These are phyloP conservation scores for Drosophila guanche DNA, from an alignment of 1,140 invertebrate species.

Conservation along the genomic window DNA sequence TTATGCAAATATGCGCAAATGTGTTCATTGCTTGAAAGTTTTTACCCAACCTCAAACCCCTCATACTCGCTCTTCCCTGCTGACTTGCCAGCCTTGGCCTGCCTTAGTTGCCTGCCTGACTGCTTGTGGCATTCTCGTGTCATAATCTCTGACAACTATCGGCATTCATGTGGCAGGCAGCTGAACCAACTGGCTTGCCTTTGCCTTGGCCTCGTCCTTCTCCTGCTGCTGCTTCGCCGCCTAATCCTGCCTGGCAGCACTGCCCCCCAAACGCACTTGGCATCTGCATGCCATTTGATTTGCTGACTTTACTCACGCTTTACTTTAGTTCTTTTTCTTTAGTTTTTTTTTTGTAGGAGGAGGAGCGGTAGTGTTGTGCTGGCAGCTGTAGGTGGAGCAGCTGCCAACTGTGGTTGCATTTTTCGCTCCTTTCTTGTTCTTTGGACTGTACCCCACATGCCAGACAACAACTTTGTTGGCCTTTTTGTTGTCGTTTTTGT, in stretches of 20 bases:
- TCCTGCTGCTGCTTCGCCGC: not conserved
- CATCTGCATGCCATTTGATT: conserved; percentile 65
- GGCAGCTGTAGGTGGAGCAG: conserved; percentile 19
- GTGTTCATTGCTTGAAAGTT: conserved; percentile 78
- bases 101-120: conserved; percentile 5
- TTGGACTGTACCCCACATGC: no score
- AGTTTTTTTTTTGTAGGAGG: not conserved
- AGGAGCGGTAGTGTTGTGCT: no score
- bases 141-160: conserved; percentile 81
- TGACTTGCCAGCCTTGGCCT: not conserved
- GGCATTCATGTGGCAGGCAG: conserved; percentile 71
- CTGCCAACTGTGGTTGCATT: conserved; percentile 36
- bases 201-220: not conserved
- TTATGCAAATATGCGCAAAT: conserved; percentile 80
- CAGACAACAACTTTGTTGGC: conserved; percentile 37
- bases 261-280: conserved; percentile 27
- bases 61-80: not conserved
- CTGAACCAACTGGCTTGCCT: conserved; percentile 18
- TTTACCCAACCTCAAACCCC: conserved; percentile 8
- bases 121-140: conserved; percentile 67
- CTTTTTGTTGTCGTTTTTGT: no score
- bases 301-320: conserved; percentile 54
- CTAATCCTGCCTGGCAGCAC: conserved; percentile 30
- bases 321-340: conserved; percentile 14
- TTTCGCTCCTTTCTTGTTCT: conserved; percentile 30